phyloP scores from a whole-genome alignment of 2,113 vertebrate species.

The Phainopepla nitens region DNA sequence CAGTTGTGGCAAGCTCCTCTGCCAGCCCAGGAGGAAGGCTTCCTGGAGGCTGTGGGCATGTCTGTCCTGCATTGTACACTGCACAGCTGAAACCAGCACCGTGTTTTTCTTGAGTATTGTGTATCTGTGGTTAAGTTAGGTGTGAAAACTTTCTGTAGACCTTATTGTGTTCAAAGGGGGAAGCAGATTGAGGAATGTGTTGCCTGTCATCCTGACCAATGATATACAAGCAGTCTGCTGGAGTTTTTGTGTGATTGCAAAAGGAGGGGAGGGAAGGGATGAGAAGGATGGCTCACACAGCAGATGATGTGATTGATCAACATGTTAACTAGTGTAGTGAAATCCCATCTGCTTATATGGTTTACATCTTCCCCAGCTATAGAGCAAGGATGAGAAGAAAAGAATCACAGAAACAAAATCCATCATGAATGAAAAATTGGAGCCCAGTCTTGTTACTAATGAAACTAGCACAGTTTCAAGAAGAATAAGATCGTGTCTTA shows the following conservation, averaged over 20 bases:
- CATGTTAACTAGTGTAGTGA: conserved; percentile 40
- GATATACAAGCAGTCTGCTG: neutral
- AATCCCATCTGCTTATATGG: conserved; percentile 55
- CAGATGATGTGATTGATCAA: conserved; percentile 55
- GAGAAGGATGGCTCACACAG: neutral
- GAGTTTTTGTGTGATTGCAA: neutral
- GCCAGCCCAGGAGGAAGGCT: neutral
- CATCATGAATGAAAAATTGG: neutral
- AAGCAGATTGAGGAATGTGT: neutral
- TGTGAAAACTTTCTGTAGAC: neutral
- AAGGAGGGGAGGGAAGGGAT: neutral
- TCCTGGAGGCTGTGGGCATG: neutral
- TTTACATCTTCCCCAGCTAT: conserved; percentile 16
- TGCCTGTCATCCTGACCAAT: neutral
- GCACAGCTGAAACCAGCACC: neutral
- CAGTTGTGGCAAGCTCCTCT: neutral
- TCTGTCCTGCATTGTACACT: neutral
- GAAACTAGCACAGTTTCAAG: neutral
- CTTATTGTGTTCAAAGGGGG: neutral
- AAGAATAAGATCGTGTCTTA: neutral
- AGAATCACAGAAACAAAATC: neutral
- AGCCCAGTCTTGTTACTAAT: neutral
- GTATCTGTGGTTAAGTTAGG: neutral
- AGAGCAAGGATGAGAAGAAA: neutral
- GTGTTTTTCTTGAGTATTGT: fast-evolving